A percentile compares a stretch with the other conserved stretches of the same genome.
phyloP scores from a whole-genome alignment of 2,113 vertebrate genomes.

The Hiodon tergisus region DNA sequence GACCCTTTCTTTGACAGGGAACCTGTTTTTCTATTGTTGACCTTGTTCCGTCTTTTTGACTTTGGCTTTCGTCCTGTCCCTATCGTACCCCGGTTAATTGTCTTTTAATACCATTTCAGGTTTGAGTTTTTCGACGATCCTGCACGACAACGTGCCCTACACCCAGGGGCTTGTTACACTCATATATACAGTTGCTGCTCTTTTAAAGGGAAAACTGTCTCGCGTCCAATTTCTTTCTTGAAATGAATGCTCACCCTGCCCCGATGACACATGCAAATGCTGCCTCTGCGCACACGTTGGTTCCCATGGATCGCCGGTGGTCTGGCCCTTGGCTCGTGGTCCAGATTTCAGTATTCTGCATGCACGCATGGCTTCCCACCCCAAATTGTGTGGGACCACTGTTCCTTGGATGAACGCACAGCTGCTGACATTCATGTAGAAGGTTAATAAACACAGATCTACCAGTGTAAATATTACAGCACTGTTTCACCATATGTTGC shows the following conservation, averaged over 20 bases:
- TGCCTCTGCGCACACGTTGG: no score
- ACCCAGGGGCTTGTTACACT: no score
- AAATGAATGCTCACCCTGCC: neutral
- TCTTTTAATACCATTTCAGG: no score
- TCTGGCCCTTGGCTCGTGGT: neutral
- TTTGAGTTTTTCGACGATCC: no score
- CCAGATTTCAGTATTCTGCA: neutral
- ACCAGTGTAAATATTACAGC: constrained; percentile 46
- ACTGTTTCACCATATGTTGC: constrained; percentile 28
- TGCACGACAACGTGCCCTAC: neutral
- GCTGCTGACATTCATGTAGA: constrained; percentile 8
- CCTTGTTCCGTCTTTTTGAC: no score
- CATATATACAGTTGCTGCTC: neutral
- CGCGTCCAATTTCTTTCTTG: neutral
- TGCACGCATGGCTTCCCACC: neutral
- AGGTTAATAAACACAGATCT: constrained; percentile 27
- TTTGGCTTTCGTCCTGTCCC: no score
- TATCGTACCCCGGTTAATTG: no score
- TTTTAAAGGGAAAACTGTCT: neutral
- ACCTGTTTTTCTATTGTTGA: no score
- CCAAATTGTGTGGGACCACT: neutral
- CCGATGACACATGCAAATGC: neutral
- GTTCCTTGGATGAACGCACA: neutral
- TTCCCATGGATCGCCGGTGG: no score
- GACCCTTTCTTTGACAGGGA: no score